phyloP scores from a whole-genome alignment of 2,797 vertebrate species.

The Buceros bicornis region DNA sequence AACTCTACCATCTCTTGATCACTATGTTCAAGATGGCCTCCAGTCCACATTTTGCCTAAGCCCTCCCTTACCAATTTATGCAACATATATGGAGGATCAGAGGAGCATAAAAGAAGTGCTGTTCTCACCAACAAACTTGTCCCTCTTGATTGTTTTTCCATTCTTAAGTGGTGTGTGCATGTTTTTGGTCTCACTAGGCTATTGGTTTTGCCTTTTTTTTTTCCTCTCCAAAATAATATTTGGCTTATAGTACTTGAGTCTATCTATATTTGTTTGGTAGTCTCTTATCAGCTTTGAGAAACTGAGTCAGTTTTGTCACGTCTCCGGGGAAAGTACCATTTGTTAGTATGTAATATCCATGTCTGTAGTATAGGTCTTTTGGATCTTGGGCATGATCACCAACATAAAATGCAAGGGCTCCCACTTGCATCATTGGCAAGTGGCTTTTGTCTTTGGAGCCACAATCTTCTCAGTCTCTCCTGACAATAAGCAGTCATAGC shows the following conservation, averaged over 20 bases:
- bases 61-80: neutral
- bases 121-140: neutral
- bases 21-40: too few relatives aligned
- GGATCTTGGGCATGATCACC: rapidly evolving
- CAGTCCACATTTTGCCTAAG: neutral
- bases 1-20: too few relatives aligned
- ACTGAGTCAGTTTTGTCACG: neutral
- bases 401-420: neutral
- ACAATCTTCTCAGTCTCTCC: neutral
- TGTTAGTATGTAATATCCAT: neutral
- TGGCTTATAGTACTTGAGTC: neutral
- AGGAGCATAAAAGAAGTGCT: neutral
- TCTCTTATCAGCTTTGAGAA: neutral
- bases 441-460: neutral
- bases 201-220: neutral
- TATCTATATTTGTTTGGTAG: neutral
- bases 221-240: neutral
- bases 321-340: neutral
- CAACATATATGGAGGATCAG: neutral
- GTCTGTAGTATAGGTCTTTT: neutral
- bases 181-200: neutral
- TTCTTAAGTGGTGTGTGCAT: rapidly evolving
- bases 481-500: neutral
- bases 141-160: neutral
- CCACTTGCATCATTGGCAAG: neutral